These are phyloP conservation scores for Etia nguti DNA, from an alignment of 2,113 vertebrate species.

Conservation along the genomic window DNA sequence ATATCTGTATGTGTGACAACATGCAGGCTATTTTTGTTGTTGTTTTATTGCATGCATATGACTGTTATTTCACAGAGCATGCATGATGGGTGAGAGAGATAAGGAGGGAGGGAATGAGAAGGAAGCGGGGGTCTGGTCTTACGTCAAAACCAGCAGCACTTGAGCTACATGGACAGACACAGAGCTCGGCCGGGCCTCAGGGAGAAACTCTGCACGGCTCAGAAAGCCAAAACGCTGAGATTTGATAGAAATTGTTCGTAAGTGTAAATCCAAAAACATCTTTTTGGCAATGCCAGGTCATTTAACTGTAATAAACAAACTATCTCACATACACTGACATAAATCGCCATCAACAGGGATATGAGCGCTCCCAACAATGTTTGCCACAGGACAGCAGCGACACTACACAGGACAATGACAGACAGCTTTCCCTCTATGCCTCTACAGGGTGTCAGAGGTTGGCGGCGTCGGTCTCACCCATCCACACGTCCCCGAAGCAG, in stretches of 20 bases:
- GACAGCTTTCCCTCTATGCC: background rate
- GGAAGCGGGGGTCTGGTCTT: constrained; percentile 19
- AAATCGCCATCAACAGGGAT: background rate
- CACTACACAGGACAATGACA: background rate
- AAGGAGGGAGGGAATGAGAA: background rate
- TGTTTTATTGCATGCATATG: constrained; percentile 19
- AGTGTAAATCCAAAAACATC: background rate
- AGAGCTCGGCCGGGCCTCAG: constrained; percentile 1
- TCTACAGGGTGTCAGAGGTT: background rate
- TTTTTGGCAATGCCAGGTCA: background rate
- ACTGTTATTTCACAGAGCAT: constrained; percentile 22
- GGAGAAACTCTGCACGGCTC: constrained; percentile 14
- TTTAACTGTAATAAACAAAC: background rate
- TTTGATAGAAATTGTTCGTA: background rate
- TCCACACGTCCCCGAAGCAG: constrained; percentile 96
- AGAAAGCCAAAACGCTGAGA: constrained; percentile 6
- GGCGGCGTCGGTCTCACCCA: constrained; percentile 78
- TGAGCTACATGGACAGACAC: constrained; percentile 18
- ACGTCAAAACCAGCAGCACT: constrained; percentile 33
- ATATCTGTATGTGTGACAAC: background rate
- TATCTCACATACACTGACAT: background rate
- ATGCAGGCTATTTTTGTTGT: background rate
- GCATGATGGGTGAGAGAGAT: constrained; percentile 23
- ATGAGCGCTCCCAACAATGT: background rate
- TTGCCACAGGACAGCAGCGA: constrained; percentile 7